Evolutionary conservation across 2,797 vertebrate species (phyloP), one percentile per base, ranked within the genome.

Genomic region (Phrynocephalus guinanensis): DNA sequence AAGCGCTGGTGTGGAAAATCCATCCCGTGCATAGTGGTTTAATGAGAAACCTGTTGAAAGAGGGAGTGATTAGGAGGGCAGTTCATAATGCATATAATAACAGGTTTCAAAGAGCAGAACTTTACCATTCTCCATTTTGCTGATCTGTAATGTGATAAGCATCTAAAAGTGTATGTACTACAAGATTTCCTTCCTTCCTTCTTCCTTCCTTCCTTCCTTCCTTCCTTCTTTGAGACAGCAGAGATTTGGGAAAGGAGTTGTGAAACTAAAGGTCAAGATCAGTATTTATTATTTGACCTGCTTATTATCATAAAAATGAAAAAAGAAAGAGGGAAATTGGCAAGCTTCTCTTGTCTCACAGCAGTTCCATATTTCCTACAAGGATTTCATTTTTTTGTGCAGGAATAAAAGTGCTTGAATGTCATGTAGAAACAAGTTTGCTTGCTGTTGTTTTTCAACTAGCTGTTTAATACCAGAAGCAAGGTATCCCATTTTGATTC

Each of bases 11-110:
- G 73, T 85, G 83, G 89, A 89, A 91, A 88, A 89, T 75, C 83
- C 89, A 44, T 88, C 83, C 56, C n/a, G n/a, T 20, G 26, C 77
- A 75, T 28, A 79, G n/a, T 3, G 0, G 66, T 79, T 84, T 85
- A 89, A 88, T 86, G 48, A 86, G 63, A 84, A 87, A 56, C 80
- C 6, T 85, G 79, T 76, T 91, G 90, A 85, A 81, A 89, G 73
- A 16, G 82, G 82, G 60, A 6, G 50, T 85, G 84, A 79, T 83
- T 87, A 82, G 79, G 66, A 84, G 80, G 73, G 22, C 60, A 79
- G 11, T 82, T n/a, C 5, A 22, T 79, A 89, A 88, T n/a, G 81
- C 20, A 24, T 2, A 26, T 83, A 86, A 80, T 8, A 76, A 75
- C 56, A 88, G 71, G 83, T 82, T 83, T 91, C 72, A 84, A 84